Evolutionary conservation across 2,888 invertebrate species (phyloP), one percentile per base, ranked within the genome.

Genomic region (Cerastis rubricosa): DNA sequence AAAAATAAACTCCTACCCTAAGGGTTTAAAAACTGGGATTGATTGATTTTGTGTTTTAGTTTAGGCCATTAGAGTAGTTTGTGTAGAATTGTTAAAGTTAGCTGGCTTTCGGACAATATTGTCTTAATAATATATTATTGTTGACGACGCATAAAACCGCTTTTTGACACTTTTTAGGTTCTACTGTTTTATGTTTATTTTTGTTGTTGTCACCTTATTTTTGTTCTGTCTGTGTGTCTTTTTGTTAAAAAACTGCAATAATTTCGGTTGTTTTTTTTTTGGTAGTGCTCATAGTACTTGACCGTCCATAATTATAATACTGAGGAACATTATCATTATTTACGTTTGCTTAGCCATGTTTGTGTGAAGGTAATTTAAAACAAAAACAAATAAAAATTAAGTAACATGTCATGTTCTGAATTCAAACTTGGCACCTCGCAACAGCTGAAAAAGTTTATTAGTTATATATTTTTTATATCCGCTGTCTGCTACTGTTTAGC

Each of bases 401-500:
- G n/a, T 71, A 57, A 61, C 9, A 25, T 49, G 63, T 71, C 9
- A 25, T 49, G 63, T 71, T 59, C n/a, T 49, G 49, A 61, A 65
- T 66, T 47, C 63, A 66, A 66, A 72, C 19, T 76, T 72, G 66
- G 63, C 72, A 72, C 82, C 49, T 70, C 71, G 72, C 77, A 82
- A 64, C 69, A 72, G 83, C 59, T 66, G 71, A 70, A 81, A 45
- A 70, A n/a, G 22, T 81, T 82, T 70, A 81, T 57, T 85, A 57
- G 57, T 35, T 71, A 43, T 69, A 61, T 35, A 2, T 73, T 70
- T 81, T 72, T 76, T 51, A 81, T 75, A 65, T 68, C 70, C 59
- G 64, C 29, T 67, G 67, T 64, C 68, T 76, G 73, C 12, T 63
- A 64, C 74, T 83, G 70, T 70, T 71, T 73, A 64, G 35, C 25